Conservation (phyloP, 2,888 invertebrate species). For the Pilophorus perplexus region DNA sequence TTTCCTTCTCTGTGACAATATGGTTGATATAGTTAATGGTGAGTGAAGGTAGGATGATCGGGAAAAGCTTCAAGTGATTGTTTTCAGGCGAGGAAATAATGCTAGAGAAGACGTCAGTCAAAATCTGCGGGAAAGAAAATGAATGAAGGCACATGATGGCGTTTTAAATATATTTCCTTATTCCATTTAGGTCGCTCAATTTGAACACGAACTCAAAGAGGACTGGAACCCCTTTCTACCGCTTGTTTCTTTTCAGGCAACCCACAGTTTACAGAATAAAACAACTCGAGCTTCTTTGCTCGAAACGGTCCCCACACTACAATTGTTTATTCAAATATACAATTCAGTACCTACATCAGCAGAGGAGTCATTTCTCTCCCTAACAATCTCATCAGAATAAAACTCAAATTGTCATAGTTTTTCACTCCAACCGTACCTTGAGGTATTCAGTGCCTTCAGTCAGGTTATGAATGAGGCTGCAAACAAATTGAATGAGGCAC, state of each 20-base stretch:
- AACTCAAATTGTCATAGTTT: too few relatives aligned
- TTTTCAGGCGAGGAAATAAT: slow-evolving; percentile 62
- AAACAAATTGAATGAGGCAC: slow-evolving; percentile 74
- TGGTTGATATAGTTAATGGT: slow-evolving; percentile 94
- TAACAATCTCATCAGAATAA: too few relatives aligned
- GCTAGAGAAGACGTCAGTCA: slow-evolving; percentile 70
- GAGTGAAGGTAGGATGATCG: slow-evolving; percentile 86
- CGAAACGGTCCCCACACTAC: too few relatives aligned
- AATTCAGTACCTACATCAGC: too few relatives aligned
- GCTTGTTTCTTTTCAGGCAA: too few relatives aligned
- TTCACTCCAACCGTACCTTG: slow-evolving; percentile 58
- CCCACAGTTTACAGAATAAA: too few relatives aligned
- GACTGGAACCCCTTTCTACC: too few relatives aligned
- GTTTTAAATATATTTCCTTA: not conserved
- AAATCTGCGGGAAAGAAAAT: slow-evolving; percentile 35
- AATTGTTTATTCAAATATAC: too few relatives aligned
- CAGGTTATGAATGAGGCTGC: slow-evolving; percentile 76
- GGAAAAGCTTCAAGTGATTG: slow-evolving; percentile 76
- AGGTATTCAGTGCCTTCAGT: slow-evolving; percentile 87
- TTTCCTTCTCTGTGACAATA: slow-evolving; percentile 86
- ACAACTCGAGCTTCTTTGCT: too few relatives aligned
- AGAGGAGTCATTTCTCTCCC: too few relatives aligned
- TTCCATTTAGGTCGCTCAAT: not conserved
- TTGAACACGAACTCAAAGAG: too few relatives aligned
- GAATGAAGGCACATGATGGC: too few relatives aligned